Conservation (phyloP, 2,888 invertebrate genomes). For the Euproctis similis region DNA sequence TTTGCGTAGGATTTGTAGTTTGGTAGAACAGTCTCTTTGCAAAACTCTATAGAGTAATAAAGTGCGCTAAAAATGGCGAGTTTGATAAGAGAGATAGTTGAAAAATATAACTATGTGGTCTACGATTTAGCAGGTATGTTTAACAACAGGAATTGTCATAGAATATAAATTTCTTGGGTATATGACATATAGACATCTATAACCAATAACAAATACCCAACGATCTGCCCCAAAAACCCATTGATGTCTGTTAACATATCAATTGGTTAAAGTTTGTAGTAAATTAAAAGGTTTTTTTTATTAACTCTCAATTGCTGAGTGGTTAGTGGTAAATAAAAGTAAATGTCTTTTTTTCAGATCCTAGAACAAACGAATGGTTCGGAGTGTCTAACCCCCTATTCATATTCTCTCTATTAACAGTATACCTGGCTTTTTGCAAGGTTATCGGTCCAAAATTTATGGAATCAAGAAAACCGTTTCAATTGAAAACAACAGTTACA, state of each 20-base stretch:
- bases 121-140: slow-evolving; percentile 33
- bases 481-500: slow-evolving; percentile 80
- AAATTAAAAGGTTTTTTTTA: too few relatives aligned
- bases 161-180: neutral
- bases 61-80: slow-evolving; percentile 17
- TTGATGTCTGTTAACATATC: too few relatives aligned
- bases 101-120: slow-evolving; percentile 26
- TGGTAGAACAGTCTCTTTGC: too few relatives aligned
- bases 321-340: too few relatives aligned
- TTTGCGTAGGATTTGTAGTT: too few relatives aligned
- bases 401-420: slow-evolving; percentile 10
- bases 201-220: too few relatives aligned
- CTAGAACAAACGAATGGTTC: slow-evolving; percentile 22
- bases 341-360: slow-evolving; percentile 26
- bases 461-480: slow-evolving; percentile 78
- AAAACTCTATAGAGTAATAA: too few relatives aligned
- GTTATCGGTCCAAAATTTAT: slow-evolving; percentile 43
- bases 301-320: too few relatives aligned
- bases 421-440: slow-evolving; percentile 18
- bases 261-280: too few relatives aligned
- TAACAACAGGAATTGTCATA: neutral
- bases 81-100: slow-evolving; percentile 14
- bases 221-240: too few relatives aligned
- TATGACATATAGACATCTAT: too few relatives aligned
- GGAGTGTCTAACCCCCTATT: slow-evolving; percentile 17